These are phyloP conservation scores for Stigmatopora nigra DNA, from an alignment of 2,113 vertebrate species.

Conservation along the genomic window DNA sequence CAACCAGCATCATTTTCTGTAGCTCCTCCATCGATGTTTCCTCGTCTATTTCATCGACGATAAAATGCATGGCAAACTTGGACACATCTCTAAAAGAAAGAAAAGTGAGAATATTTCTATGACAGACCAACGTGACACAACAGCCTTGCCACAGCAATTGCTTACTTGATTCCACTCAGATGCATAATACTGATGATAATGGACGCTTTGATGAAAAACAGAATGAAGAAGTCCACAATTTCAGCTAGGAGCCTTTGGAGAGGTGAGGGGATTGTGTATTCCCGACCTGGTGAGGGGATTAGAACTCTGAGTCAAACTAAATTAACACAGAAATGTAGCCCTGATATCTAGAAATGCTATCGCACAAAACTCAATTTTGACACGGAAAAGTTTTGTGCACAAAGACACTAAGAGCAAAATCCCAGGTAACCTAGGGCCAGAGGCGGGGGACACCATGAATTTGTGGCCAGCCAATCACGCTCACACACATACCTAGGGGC, in stretches of 20 bases:
- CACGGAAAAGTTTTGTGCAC: too few species aligned
- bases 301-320: background rate
- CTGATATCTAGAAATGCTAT: background rate
- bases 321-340: background rate
- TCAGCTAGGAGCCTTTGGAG: conserved; percentile 93
- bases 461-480: too few species aligned
- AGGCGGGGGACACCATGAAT: too few species aligned
- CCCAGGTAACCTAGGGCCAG: too few species aligned
- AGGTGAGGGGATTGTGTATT: conserved; percentile 88
- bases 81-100: conserved; percentile 81
- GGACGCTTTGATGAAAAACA: conserved; percentile 96
- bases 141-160: conserved; percentile 22
- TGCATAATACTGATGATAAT: conserved; percentile 96
- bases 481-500: too few species aligned
- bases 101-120: conserved; percentile 6
- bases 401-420: too few species aligned
- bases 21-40: conserved; percentile 97
- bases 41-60: conserved; percentile 98
- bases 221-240: conserved; percentile 97
- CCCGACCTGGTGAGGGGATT: conserved; percentile 71
- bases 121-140: background rate
- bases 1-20: conserved; percentile 98
- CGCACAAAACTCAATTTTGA: background rate
- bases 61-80: conserved; percentile 98
- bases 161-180: conserved; percentile 97